These are phyloP conservation scores for Orientallactaga bullata DNA, from an alignment of 2,113 vertebrate species.

Conservation along the genomic window DNA sequence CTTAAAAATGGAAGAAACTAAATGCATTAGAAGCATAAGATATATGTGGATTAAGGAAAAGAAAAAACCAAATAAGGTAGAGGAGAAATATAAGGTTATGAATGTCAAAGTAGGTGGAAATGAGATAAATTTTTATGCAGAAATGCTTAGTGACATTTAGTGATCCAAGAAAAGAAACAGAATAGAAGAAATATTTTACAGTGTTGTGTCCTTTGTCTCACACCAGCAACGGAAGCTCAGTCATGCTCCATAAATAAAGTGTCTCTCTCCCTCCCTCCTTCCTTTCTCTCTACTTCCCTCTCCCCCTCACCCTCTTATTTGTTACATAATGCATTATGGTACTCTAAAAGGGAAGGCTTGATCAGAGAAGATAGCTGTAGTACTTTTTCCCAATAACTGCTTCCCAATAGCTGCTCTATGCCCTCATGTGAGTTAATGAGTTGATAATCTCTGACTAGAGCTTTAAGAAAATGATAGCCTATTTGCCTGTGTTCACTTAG, in stretches of 20 bases:
- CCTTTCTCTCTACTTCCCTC: rapidly evolving
- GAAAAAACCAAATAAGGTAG: neutral
- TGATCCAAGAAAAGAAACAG: neutral
- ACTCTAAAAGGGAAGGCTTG: neutral
- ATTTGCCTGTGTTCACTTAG: neutral
- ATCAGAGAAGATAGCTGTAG: neutral
- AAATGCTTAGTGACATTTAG: conserved; percentile 22
- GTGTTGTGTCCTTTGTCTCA: neutral
- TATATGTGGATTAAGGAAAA: neutral
- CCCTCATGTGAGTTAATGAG: neutral
- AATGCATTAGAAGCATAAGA: neutral
- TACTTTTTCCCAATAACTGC: conserved; percentile 27
- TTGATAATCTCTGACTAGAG: conserved; percentile 4
- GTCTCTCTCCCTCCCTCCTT: rapidly evolving
- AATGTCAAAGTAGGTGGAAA: neutral
- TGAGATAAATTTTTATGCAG: neutral
- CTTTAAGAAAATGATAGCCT: neutral
- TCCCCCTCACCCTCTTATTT: neutral
- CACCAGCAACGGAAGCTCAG: neutral
- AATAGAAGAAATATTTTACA: neutral
- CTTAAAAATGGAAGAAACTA: conserved; percentile 46
- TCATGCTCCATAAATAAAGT: neutral
- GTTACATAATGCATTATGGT: neutral
- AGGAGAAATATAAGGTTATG: neutral
- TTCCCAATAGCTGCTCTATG: conserved; percentile 24